These are phyloP conservation scores for Anastatus disparis DNA, from an alignment of 1,140 invertebrate species.

Conservation along the genomic window DNA sequence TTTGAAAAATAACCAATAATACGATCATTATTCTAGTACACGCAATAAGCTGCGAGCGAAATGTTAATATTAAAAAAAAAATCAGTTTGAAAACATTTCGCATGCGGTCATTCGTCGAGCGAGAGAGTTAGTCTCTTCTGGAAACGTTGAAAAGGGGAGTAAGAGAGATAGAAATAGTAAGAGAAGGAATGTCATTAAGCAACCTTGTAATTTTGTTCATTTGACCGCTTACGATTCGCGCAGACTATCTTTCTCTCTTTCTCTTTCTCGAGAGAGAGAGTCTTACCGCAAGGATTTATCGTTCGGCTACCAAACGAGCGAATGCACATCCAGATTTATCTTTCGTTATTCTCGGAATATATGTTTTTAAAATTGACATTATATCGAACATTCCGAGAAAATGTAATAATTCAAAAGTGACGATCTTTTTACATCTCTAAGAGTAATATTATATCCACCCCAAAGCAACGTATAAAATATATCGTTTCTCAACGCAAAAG, in stretches of 20 bases:
- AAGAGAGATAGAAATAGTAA: slow-evolving; percentile 14
- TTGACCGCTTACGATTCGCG: slow-evolving; percentile 63
- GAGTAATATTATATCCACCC: too few species aligned
- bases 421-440: too few species aligned
- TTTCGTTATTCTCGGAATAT: slow-evolving; percentile 29
- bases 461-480: neutral
- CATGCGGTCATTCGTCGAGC: slow-evolving; percentile 15
- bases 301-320: slow-evolving; percentile 49
- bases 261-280: too few species aligned
- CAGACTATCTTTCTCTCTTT: too few species aligned
- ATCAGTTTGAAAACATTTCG: too few species aligned
- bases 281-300: slow-evolving; percentile 62
- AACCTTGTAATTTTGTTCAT: slow-evolving; percentile 67
- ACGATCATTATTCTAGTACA: neutral
- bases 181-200: slow-evolving; percentile 60
- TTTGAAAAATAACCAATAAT: too few species aligned
- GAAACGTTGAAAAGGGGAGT: neutral
- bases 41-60: neutral
- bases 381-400: neutral
- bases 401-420: too few species aligned
- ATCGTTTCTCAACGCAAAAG: too few species aligned
- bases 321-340: slow-evolving; percentile 31
- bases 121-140: slow-evolving; percentile 29
- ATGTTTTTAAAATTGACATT: slow-evolving; percentile 5
- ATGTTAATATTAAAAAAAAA: too few species aligned